These are phyloP conservation scores for Sphinx pinastri DNA, from an alignment of 2,888 invertebrate genomes.

Conservation along the genomic window DNA sequence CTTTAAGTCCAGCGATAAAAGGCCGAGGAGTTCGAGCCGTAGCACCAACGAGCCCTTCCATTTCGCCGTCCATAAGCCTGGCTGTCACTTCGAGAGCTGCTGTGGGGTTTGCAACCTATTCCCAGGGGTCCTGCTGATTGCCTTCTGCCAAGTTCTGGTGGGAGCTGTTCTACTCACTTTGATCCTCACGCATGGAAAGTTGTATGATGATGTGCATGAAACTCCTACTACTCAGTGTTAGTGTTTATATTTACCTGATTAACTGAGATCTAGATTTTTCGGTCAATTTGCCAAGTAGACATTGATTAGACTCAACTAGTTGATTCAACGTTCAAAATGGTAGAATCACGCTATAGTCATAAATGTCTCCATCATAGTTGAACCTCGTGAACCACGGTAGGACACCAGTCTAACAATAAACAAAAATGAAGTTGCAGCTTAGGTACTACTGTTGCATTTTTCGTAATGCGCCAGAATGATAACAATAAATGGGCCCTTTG, in stretches of 20 bases:
- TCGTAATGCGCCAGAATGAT: too few relatives aligned
- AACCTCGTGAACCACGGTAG: too few relatives aligned
- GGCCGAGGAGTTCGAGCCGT: conserved; percentile 50
- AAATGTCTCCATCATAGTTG: too few relatives aligned
- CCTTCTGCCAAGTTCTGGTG: conserved; percentile 68
- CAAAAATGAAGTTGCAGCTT: too few relatives aligned
- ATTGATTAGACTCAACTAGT: too few relatives aligned
- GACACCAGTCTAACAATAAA: too few relatives aligned
- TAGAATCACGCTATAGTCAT: too few relatives aligned
- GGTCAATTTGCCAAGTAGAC: too few relatives aligned
- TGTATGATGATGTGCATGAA: conserved; percentile 72
- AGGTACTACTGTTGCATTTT: too few relatives aligned
- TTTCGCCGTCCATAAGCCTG: conserved; percentile 69
- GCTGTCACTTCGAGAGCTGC: conserved; percentile 76
- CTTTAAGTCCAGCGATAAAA: conserved; percentile 53
- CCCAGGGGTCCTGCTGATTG: conserved; percentile 74
- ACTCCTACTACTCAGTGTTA: conserved; percentile 62
- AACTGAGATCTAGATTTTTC: too few relatives aligned
- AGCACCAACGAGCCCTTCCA: conserved; percentile 62
- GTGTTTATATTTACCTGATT: conserved; percentile 29
- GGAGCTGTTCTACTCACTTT: conserved; percentile 69
- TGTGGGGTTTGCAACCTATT: conserved; percentile 77
- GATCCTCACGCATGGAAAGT: conserved; percentile 63
- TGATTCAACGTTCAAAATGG: too few relatives aligned
- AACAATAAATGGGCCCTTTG: too few relatives aligned